Base-by-base conservation (phyloP, 1,140 invertebrate species). In the Branchinecta lynchi region DNA sequence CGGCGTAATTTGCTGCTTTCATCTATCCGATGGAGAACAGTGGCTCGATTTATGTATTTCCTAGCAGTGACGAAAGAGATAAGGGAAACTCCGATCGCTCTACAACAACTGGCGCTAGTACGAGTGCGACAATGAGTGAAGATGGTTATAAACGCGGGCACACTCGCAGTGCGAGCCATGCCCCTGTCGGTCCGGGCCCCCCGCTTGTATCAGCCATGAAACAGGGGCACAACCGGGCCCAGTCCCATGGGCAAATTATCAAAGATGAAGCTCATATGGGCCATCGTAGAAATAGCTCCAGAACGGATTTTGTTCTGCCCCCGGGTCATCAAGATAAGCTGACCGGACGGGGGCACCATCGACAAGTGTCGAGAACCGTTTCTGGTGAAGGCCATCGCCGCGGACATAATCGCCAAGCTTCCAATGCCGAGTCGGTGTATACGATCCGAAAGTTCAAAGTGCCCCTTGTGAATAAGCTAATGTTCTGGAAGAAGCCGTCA, bases 271-370 rank as follows among this genome's bases (percentile, higher is more conserved):
- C 76, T 70, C 75, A 79, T 70, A 76, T 79, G 21, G 87, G 87
- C 0, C 89, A 92, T 79, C 87, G 84, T 74, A 82, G 90, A 15
- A 85, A 87, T n/a, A 86, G 87, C 44, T 91, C 89, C 71, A 88
- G 86, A 75, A 92, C 90, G 1, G 89, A 92, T 74, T 93, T 93
- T 74, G 91, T 91, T 65, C 79, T 92, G 44, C 90, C 90, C 0
- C 76, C 75, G 21, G 77, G 75, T 3, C 76, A 79, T 68, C 74
- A 76, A 60, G 73, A 78, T 70, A 68, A 75, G 8, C 71, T 44
- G 7, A 73, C 67, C 60, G 72, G 21, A 70, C 72, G 69, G 12
- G 73, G 45, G 66, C 71, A 72, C 9, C 69, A 72, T 43, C 44
- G 68, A 43, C 71, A 69, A 45, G 65, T 45, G 15, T 74, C 72